phyloP scores from a whole-genome alignment of 2,888 invertebrate species.

The Coelinius sp. region DNA sequence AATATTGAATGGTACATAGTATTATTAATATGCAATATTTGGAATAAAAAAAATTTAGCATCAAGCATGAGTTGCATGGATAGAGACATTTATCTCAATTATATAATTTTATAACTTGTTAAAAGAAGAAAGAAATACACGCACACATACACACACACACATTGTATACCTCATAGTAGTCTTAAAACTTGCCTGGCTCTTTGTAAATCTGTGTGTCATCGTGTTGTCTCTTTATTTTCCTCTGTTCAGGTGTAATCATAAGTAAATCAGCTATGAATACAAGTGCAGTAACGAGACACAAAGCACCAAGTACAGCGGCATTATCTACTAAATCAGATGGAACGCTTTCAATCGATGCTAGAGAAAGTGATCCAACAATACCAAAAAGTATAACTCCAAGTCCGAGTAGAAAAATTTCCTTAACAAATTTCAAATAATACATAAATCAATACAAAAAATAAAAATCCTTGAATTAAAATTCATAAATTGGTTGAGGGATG shows the following conservation, averaged over 20 bases:
- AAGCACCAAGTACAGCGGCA: constrained; percentile 79
- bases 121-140: too few species aligned
- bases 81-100: not conserved
- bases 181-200: constrained; percentile 58
- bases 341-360: constrained; percentile 81
- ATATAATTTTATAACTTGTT: not conserved
- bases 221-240: constrained; percentile 52
- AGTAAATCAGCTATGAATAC: constrained; percentile 79
- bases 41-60: not conserved
- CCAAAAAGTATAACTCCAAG: constrained; percentile 80
- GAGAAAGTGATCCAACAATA: constrained; percentile 78
- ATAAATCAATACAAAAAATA: too few species aligned
- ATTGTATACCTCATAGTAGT: not conserved
- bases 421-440: constrained; percentile 56
- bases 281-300: constrained; percentile 78
- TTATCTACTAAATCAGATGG: constrained; percentile 79
- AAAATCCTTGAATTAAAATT: too few species aligned
- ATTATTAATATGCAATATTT: not conserved
- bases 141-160: not conserved
- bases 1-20: not conserved
- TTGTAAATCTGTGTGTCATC: constrained; percentile 56
- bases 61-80: not conserved
- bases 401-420: constrained; percentile 80
- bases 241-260: constrained; percentile 55
- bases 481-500: not conserved